Conservation (phyloP, 2,113 vertebrate genomes). For the Phyllostomus hastatus region DNA sequence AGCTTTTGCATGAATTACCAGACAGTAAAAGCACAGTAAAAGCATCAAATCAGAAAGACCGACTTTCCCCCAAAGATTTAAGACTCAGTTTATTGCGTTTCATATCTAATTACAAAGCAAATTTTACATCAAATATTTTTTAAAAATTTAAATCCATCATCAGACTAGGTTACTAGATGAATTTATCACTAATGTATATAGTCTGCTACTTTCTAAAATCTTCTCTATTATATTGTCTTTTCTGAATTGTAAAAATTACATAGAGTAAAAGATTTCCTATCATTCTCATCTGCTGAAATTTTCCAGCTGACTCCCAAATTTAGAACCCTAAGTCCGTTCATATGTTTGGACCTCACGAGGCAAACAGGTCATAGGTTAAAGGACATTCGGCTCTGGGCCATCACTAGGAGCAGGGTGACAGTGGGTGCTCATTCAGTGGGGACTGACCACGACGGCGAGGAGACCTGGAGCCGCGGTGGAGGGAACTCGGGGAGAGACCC, state of each 20-base stretch:
- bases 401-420: not conserved
- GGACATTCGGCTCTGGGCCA: not conserved
- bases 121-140: not conserved
- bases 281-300: not conserved
- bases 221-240: not conserved
- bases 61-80: not conserved
- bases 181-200: not conserved
- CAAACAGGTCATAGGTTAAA: not conserved
- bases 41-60: not conserved
- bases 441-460: rapidly evolving
- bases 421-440: not conserved
- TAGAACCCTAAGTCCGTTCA: not conserved
- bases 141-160: not conserved
- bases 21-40: not conserved
- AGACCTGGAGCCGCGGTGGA: not conserved
- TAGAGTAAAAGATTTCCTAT: not conserved
- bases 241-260: slow-evolving; percentile 5
- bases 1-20: not conserved
- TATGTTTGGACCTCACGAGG: not conserved
- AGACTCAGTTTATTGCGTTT: not conserved
- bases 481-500: not conserved
- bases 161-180: not conserved
- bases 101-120: not conserved
- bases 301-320: slow-evolving; percentile 4
- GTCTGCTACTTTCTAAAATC: not conserved